Evolutionary conservation across 2,888 invertebrate species (phyloP).

Genomic region (Thumatha senex): DNA sequence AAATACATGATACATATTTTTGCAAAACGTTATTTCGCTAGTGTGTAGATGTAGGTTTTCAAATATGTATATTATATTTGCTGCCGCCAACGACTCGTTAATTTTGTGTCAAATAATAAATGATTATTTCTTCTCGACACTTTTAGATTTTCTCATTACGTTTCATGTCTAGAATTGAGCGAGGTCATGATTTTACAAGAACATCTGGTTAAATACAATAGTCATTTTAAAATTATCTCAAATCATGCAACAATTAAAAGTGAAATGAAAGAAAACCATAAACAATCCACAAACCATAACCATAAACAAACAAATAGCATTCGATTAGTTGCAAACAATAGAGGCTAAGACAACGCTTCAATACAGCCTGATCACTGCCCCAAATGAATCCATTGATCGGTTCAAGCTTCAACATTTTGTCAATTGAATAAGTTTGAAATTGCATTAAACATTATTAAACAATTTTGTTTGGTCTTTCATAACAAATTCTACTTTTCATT

Average conservation of each 20-base stretch:
- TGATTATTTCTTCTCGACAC: neutral
- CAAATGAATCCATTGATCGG: conserved; percentile 51
- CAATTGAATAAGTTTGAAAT: conserved; percentile 27
- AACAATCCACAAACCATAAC: no score
- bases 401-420: conserved; percentile 35
- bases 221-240: neutral
- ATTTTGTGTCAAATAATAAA: conserved; percentile 5
- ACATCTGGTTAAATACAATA: neutral
- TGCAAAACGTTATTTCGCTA: neutral
- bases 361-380: conserved; percentile 37
- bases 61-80: conserved; percentile 2
- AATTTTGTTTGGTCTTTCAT: neutral
- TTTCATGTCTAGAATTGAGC: neutral
- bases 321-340: conserved; percentile 48
- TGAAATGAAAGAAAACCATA: conserved; percentile 32
- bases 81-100: conserved; percentile 3
- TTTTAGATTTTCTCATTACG: conserved; percentile 1
- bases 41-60: neutral
- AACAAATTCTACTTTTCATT: neutral
- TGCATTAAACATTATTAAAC: no score
- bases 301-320: conserved; percentile 38
- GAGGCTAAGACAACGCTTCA: conserved; percentile 40
- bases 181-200: neutral
- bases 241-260: neutral
- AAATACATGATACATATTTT: neutral